Evolutionary conservation across 64 coral and sea anemone genomes (phyloP).

Genomic region (Stichodactyla helianthus): DNA sequence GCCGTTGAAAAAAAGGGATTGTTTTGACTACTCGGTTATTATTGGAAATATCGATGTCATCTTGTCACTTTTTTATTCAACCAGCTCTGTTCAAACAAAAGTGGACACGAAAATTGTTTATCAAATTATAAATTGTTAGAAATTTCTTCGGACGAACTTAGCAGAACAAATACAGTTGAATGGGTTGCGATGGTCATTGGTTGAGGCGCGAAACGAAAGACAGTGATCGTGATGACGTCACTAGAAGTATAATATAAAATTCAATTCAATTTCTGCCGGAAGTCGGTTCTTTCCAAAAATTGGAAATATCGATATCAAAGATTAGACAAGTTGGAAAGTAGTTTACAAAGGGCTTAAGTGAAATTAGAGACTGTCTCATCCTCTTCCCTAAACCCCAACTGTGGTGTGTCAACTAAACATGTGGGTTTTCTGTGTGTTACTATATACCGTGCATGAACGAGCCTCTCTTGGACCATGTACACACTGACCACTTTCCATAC

Average conservation of each 20-base stretch:
- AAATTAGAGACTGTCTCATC: neutral
- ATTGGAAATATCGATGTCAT: neutral
- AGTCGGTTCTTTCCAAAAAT: neutral
- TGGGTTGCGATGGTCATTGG: neutral
- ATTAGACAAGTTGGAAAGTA: neutral
- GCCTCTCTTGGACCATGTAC: too few relatives aligned
- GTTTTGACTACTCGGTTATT: conserved; percentile 8
- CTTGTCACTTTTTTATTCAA: neutral
- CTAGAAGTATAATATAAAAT: neutral
- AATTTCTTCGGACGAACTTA: neutral
- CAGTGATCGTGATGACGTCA: neutral
- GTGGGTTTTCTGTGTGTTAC: too few relatives aligned
- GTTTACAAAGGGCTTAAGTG: neutral
- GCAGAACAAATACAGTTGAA: neutral
- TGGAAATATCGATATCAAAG: neutral
- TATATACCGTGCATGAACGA: too few relatives aligned
- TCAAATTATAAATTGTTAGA: neutral
- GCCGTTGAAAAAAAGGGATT: neutral
- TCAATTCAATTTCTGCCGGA: neutral
- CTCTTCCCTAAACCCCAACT: too few relatives aligned
- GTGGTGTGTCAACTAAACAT: too few relatives aligned
- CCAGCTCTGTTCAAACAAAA: neutral
- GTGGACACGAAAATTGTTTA: neutral
- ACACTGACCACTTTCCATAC: too few relatives aligned
- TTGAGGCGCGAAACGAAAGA: neutral